Conservation (phyloP, 2,113 vertebrate species). For the Phodopus roborovskii region DNA sequence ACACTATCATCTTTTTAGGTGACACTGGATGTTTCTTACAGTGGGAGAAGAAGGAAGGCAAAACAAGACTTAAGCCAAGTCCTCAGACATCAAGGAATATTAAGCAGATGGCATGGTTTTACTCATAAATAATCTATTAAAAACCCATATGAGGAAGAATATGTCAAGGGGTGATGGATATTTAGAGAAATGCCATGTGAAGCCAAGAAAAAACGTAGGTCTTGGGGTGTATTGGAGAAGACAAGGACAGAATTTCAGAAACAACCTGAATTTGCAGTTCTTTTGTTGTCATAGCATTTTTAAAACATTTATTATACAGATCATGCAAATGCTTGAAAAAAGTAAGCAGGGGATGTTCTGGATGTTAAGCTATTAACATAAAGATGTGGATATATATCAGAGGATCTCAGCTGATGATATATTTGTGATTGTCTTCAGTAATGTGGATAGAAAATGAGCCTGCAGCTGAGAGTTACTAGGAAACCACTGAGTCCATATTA, state of each 20-base stretch:
- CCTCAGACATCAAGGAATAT: not conserved
- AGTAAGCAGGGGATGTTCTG: not conserved
- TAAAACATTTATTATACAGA: not conserved
- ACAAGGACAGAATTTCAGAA: not conserved
- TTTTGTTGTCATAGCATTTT: not conserved
- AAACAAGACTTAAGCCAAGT: not conserved
- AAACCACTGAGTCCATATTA: not conserved
- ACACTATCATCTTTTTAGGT: rapidly evolving
- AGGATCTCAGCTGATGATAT: not conserved
- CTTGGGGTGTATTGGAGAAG: rapidly evolving
- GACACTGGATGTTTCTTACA: not conserved
- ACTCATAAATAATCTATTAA: not conserved
- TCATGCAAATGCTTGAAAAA: not conserved
- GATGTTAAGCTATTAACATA: not conserved
- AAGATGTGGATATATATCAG: not conserved
- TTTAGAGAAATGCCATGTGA: not conserved
- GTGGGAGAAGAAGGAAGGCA: rapidly evolving
- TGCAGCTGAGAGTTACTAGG: not conserved
- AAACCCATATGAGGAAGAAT: not conserved
- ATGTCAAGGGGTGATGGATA: not conserved
- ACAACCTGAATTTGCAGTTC: not conserved
- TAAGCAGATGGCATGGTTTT: not conserved
- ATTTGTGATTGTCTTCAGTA: not conserved
- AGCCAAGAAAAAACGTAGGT: not conserved
- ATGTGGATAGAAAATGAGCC: not conserved